Base-by-base conservation (phyloP, 1,140 invertebrate genomes). In the Achatina immaculata region DNA sequence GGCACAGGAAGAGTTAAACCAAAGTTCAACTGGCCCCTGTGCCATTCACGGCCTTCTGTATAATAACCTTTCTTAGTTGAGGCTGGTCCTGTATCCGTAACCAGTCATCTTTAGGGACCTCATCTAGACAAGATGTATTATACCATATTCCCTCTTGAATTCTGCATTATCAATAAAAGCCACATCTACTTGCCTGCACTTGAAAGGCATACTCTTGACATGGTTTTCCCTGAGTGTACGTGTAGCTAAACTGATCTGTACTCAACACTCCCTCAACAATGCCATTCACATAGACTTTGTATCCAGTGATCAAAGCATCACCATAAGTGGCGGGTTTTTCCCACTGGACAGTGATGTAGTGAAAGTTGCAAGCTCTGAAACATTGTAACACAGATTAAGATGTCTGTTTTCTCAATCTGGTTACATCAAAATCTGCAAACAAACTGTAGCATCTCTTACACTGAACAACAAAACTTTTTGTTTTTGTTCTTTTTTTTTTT, bases 321-420 rank as follows among this genome's bases (percentile, higher is more conserved):
- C 91, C 91, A 82, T 90, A 91, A 6, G 86, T 88, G 3, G 83
- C 87, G 24, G 90, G 89, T 80, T 90, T 90, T n/a, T 91, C 89
- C 91, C 91, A 92, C 78, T 91, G 88, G 62, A 92, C 87, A 21
- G 90, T 88, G 75, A 91, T 89, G 83, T 91, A 92, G 21, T 89
- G 91, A 86, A 91, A 91, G 77, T 92, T 92, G 78, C 89, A 89
- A 6, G 90, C 91, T 81, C 91, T 91, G 82, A 16, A 85, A 85
- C 55, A 80, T 68, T 62, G 43, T 24, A 0, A 76, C 0, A 34
- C n/a, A 77, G 9, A 78, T n/a, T n/a, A 43, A 9, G 68, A 43
- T 4, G 45, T n/a, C 9, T 19, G 40, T 68, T 24, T 43, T 66
- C 9, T n/a, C 9, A 66, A 66, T 31, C 9, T 66, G 14, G 9